Evolutionary conservation across 2,113 vertebrate species (phyloP).

Genomic region (Psilopogon haemacephalus): DNA sequence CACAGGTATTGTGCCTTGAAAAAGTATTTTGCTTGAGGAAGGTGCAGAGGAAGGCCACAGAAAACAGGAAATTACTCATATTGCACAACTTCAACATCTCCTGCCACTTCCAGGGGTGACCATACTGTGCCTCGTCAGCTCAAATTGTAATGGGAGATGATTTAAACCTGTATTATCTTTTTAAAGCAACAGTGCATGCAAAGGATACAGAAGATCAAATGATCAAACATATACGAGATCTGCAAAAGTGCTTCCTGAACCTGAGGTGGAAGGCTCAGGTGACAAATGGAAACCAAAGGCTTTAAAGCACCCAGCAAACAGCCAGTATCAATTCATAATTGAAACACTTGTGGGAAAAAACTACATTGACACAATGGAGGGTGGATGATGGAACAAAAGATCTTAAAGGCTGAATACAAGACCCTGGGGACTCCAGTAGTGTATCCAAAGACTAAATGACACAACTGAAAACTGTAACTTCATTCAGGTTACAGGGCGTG

Average conservation of each 20-base stretch:
- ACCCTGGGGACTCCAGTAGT: neutral
- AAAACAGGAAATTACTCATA: neutral
- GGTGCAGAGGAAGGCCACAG: neutral
- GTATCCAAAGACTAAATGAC: constrained; percentile 14
- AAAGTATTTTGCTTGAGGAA: constrained; percentile 6
- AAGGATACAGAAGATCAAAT: constrained; percentile 18
- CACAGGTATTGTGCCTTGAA: neutral
- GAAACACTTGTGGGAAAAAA: constrained; percentile 12
- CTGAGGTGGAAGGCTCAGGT: constrained; percentile 8
- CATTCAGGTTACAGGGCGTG: neutral
- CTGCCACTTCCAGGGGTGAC: neutral
- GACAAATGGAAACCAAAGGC: constrained; percentile 21
- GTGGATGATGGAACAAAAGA: constrained; percentile 14
- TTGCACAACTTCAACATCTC: neutral
- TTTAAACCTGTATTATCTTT: constrained; percentile 25
- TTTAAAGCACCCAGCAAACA: constrained; percentile 31
- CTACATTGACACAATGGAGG: neutral
- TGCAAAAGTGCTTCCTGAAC: constrained; percentile 36
- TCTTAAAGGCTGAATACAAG: constrained; percentile 29
- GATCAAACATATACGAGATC: neutral
- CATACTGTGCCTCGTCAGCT: neutral
- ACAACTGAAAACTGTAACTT: constrained; percentile 38
- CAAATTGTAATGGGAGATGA: neutral
- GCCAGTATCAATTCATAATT: neutral
- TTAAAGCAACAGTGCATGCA: constrained; percentile 28